phyloP scores from a whole-genome alignment of 2,888 invertebrate genomes.

The Dichetophora obliterata region DNA sequence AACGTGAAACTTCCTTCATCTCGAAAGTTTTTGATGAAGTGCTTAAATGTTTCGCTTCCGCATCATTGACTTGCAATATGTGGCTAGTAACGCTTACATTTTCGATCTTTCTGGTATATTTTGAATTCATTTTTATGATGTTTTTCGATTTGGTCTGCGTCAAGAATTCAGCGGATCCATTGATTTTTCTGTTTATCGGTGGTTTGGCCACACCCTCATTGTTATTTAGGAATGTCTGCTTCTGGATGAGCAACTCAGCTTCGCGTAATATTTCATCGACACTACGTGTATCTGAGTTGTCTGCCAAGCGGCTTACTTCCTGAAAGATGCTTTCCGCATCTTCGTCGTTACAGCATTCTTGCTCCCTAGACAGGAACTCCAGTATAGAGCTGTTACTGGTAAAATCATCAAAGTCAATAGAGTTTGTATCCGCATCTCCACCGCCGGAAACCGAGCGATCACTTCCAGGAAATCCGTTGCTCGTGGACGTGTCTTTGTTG shows the following conservation, averaged over 20 bases:
- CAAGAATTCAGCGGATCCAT: background rate
- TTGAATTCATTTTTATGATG: slow-evolving; percentile 58
- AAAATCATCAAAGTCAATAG: slow-evolving; percentile 61
- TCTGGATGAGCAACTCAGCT: slow-evolving; percentile 71
- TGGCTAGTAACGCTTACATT: slow-evolving; percentile 42
- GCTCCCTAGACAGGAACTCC: slow-evolving; percentile 68
- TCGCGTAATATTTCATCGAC: slow-evolving; percentile 75
- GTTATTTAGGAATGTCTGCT: slow-evolving; percentile 56
- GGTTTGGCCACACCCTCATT: slow-evolving; percentile 30
- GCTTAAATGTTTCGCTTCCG: background rate
- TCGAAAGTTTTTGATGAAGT: background rate
- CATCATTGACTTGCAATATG: slow-evolving; percentile 41
- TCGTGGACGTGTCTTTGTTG: slow-evolving; percentile 31
- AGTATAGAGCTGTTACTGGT: slow-evolving; percentile 66
- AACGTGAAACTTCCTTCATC: background rate
- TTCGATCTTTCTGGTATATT: slow-evolving; percentile 57
- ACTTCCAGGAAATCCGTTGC: background rate
- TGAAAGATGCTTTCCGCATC: slow-evolving; percentile 78
- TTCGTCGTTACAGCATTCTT: slow-evolving; percentile 62
- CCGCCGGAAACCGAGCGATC: slow-evolving; percentile 4
- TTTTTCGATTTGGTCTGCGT: background rate
- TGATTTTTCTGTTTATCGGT: slow-evolving; percentile 28
- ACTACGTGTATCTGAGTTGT: slow-evolving; percentile 70
- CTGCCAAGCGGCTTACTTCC: slow-evolving; percentile 76
- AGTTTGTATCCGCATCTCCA: background rate